phyloP scores from a whole-genome alignment of 2,797 vertebrate genomes.

The Luscinia luscinia region DNA sequence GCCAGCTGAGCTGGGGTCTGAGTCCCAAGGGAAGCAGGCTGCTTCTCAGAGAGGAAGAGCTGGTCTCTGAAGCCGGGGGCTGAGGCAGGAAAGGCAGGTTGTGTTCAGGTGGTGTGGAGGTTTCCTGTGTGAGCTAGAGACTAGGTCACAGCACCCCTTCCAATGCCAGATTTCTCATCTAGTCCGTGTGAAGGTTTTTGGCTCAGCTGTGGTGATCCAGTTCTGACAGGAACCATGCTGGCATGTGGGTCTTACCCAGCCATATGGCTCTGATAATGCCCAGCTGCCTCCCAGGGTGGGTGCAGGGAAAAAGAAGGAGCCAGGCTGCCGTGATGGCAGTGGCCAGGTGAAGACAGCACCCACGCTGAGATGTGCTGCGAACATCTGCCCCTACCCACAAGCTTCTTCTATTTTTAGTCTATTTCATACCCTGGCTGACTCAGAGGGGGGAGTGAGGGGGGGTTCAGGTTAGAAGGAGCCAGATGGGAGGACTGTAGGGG shows the following conservation, averaged over 20 bases:
- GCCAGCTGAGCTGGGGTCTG: neutral
- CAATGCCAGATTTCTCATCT: neutral
- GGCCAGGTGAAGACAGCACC: constrained; percentile 12
- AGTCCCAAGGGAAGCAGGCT: neutral
- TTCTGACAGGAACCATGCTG: accelerated
- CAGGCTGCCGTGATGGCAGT: accelerated
- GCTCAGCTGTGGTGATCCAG: accelerated
- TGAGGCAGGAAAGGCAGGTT: neutral
- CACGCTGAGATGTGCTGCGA: neutral
- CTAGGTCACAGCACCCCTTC: neutral
- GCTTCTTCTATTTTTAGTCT: neutral
- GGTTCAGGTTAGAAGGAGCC: neutral
- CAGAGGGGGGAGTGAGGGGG: neutral
- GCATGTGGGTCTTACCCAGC: neutral
- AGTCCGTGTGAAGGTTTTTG: neutral
- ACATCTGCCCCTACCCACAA: constrained; percentile 47
- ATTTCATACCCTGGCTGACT: neutral
- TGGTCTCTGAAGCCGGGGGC: neutral
- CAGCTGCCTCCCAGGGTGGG: neutral
- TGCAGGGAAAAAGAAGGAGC: neutral
- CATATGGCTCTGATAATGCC: accelerated
- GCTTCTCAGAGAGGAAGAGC: neutral
- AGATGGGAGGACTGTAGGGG: neutral
- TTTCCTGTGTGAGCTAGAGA: neutral
- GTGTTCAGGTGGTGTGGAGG: neutral